phyloP scores from a whole-genome alignment of 2,888 invertebrate species.

The Phragmatobia fuliginosa region DNA sequence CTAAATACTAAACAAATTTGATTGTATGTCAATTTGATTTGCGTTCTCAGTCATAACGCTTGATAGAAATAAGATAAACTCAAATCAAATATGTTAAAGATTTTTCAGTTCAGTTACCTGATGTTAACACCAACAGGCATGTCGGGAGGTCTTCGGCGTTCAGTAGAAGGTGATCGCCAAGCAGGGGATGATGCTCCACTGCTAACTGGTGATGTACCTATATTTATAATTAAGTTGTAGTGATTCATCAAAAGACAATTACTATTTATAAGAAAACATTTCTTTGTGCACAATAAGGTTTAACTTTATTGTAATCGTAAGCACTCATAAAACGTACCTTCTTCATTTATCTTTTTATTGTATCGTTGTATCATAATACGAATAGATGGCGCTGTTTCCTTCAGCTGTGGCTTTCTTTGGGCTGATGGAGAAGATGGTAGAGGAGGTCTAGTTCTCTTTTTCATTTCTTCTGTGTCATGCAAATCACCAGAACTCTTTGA shows the following conservation, averaged over 20 bases:
- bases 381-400: conserved; percentile 90
- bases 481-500: conserved; percentile 74
- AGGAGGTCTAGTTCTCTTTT: conserved; percentile 81
- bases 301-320: not conserved
- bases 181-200: conserved; percentile 89
- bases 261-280: too few species aligned
- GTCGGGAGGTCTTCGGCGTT: conserved; percentile 85
- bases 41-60: not conserved
- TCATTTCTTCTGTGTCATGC: conserved; percentile 72
- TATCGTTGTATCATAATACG: conserved; percentile 90
- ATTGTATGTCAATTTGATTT: too few species aligned
- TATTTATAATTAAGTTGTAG: conserved; percentile 12
- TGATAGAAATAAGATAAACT: not conserved
- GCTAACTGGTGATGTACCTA: conserved; percentile 82
- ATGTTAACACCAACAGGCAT: conserved; percentile 84
- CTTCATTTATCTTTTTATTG: conserved; percentile 88
- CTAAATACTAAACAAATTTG: too few species aligned
- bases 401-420: conserved; percentile 82
- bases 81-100: not conserved
- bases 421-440: conserved; percentile 88
- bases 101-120: conserved; percentile 57
- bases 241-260: not conserved
- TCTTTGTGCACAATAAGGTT: too few species aligned
- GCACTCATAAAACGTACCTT: conserved; percentile 64
- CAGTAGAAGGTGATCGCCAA: conserved; percentile 88